Conservation (phyloP, 2,113 vertebrate genomes). For the Pluvialis apricaria region DNA sequence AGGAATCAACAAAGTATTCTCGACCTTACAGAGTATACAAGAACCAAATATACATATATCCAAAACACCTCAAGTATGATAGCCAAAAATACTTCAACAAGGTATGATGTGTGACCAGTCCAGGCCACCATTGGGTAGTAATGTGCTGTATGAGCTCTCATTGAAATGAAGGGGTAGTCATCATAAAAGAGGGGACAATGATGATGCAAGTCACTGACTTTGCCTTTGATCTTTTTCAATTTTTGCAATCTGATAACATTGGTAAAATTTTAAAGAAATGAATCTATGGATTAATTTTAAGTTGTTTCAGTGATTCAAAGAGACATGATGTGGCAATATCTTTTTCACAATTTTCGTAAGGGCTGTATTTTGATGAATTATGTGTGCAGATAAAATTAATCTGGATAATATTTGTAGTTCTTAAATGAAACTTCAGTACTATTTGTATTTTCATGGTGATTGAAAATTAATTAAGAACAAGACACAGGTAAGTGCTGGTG, state of each 20-base stretch:
- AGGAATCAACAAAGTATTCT: conserved; percentile 89
- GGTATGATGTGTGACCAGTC: conserved; percentile 67
- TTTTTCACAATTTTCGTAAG: neutral
- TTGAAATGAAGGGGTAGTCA: neutral
- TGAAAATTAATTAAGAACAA: neutral
- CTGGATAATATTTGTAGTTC: neutral
- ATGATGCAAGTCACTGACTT: neutral
- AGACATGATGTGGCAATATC: neutral
- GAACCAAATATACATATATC: conserved; percentile 98
- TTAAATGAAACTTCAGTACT: neutral
- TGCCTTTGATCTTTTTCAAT: neutral
- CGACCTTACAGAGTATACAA: conserved; percentile 90
- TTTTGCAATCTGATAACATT: neutral
- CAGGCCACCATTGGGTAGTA: neutral
- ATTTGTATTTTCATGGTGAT: neutral
- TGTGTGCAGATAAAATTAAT: neutral
- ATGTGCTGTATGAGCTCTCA: neutral
- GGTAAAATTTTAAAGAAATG: neutral
- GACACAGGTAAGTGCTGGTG: neutral
- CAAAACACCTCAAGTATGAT: conserved; percentile 96
- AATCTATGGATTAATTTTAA: neutral
- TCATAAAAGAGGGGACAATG: neutral
- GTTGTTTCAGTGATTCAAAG: neutral
- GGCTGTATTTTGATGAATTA: neutral
- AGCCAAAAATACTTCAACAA: conserved; percentile 97